phyloP scores from a whole-genome alignment of 2,113 vertebrate genomes.

The Cottus gobio region DNA sequence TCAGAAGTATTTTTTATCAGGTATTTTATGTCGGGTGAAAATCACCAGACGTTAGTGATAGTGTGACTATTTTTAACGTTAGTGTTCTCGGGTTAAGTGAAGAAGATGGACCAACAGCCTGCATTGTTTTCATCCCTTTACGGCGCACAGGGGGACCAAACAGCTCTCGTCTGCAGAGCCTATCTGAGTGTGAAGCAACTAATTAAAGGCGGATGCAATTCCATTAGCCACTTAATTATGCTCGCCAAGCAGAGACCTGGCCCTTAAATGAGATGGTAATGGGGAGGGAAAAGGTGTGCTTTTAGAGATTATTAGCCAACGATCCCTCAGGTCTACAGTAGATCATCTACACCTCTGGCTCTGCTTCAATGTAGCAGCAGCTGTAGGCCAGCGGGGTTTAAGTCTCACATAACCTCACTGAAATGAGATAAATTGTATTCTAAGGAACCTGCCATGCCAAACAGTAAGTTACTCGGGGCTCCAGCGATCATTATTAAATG shows the following conservation, averaged over 20 bases:
- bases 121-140: slow-evolving; percentile 52
- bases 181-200: slow-evolving; percentile 86
- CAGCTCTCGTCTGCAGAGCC: slow-evolving; percentile 74
- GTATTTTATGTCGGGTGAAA: no score
- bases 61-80: no score
- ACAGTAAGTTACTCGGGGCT: slow-evolving; percentile 26
- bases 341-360: slow-evolving; percentile 46
- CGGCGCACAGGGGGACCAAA: slow-evolving; percentile 61
- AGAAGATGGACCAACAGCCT: slow-evolving; percentile 39
- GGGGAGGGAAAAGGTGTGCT: slow-evolving; percentile 83
- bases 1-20: no score
- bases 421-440: background rate
- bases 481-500: slow-evolving; percentile 31
- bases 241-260: slow-evolving; percentile 74
- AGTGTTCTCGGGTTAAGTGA: no score
- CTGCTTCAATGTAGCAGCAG: slow-evolving; percentile 29
- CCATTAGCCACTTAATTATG: slow-evolving; percentile 87
- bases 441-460: slow-evolving; percentile 7
- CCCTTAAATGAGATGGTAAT: slow-evolving; percentile 82
- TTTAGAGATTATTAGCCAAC: slow-evolving; percentile 81
- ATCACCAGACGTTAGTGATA: no score
- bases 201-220: slow-evolving; percentile 85
- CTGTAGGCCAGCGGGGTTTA: background rate
- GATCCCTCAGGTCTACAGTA: slow-evolving; percentile 66
- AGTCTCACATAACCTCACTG: background rate